Percentiles rank a stretch among this genome's conserved stretches.
Conservation (phyloP, 2,888 invertebrate genomes). For the Sepioteuthis lessoniana region DNA sequence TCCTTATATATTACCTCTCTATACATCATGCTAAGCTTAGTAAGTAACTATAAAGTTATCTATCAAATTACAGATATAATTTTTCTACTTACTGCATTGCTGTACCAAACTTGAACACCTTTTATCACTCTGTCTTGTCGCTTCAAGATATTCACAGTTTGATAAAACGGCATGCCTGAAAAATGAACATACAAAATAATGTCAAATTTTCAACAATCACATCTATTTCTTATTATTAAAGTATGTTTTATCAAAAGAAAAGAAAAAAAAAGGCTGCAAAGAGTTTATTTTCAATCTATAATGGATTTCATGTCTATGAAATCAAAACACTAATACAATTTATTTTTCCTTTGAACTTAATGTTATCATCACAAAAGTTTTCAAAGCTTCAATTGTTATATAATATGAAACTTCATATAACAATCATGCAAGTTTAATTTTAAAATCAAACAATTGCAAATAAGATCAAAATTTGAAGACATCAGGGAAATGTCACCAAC, state of each 20-base stretch:
- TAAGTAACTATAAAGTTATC: not conserved
- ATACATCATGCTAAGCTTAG: not conserved
- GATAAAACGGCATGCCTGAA: constrained; percentile 97
- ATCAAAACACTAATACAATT: not conserved
- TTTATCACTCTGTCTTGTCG: constrained; percentile 95
- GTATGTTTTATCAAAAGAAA: no score
- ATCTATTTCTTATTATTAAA: not conserved
- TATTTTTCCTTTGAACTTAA: not conserved
- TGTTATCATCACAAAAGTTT: not conserved
- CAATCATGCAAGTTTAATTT: no score
- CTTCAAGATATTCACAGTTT: constrained; percentile 96
- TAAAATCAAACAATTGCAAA: no score
- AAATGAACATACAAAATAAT: not conserved
- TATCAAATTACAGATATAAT: not conserved
- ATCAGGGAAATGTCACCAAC: no score
- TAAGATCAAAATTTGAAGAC: no score
- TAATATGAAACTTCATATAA: no score
- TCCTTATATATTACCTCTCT: no score
- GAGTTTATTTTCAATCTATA: not conserved
- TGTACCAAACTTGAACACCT: constrained; percentile 96
- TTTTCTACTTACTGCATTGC: constrained; percentile 83
- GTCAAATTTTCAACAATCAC: not conserved
- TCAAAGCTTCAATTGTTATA: no score
- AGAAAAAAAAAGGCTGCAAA: not conserved
- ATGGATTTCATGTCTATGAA: not conserved